Evolutionary conservation across 2,797 vertebrate species (phyloP).

Genomic region (Gymnodraco acuticeps): DNA sequence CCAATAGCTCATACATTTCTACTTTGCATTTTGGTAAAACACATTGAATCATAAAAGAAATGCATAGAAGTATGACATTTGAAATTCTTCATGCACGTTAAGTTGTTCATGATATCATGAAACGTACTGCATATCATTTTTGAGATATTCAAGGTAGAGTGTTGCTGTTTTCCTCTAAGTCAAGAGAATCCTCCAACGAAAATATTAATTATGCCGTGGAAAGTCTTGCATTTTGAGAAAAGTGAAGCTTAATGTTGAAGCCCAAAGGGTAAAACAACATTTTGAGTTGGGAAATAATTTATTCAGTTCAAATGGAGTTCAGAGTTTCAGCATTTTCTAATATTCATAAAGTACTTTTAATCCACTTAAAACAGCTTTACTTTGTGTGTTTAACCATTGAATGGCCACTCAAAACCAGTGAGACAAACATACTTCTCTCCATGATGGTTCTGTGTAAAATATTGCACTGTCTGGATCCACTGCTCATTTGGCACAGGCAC

Average conservation of each 20-base stretch:
- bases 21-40: neutral
- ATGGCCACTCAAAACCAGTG: neutral
- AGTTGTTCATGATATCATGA: neutral
- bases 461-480: conserved; percentile 25
- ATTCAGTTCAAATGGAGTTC: conserved; percentile 29
- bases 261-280: conserved; percentile 4
- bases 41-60: neutral
- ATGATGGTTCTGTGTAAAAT: neutral
- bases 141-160: neutral
- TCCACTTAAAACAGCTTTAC: neutral
- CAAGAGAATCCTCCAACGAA: neutral
- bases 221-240: neutral
- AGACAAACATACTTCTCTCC: neutral
- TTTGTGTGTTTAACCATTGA: neutral
- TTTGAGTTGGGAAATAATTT: conserved; percentile 25
- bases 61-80: neutral
- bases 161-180: neutral
- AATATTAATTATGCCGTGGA: neutral
- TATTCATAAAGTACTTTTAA: conserved; percentile 5
- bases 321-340: conserved; percentile 19
- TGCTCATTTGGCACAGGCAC: conserved; percentile 42
- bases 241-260: neutral
- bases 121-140: neutral
- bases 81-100: neutral
- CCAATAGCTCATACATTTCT: neutral